Evolutionary conservation across 2,113 vertebrate species (phyloP).

Genomic region (Sapayoa aenigma): DNA sequence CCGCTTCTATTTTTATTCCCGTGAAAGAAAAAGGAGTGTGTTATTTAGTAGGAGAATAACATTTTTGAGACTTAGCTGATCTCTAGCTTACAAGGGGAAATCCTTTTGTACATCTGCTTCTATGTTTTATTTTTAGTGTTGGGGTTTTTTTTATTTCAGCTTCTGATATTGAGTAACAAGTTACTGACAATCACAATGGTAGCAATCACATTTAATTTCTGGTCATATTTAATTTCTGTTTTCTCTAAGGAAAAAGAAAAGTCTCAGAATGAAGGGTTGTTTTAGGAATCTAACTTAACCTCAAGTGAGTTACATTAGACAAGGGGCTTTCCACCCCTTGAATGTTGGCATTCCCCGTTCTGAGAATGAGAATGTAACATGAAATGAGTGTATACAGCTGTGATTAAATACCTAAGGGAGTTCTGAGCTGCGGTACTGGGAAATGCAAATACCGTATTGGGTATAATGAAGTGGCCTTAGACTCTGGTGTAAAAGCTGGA

Average conservation of each 20-base stretch:
- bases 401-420: conserved; percentile 20
- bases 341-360: background rate
- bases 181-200: background rate
- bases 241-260: background rate
- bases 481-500: background rate
- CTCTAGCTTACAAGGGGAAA: background rate
- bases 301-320: background rate
- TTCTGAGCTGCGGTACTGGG: background rate
- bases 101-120: background rate
- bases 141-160: background rate
- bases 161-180: background rate
- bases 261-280: background rate
- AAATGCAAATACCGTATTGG: background rate
- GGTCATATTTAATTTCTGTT: background rate
- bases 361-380: background rate
- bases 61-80: background rate
- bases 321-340: conserved; percentile 7
- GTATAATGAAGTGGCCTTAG: background rate
- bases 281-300: conserved; percentile 27
- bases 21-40: background rate
- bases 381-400: background rate
- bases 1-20: background rate
- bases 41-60: background rate
- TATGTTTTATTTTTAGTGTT: background rate
- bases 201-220: background rate